These are phyloP conservation scores for Sceloporus undulatus DNA, from an alignment of 2,113 vertebrate species.

Conservation along the genomic window DNA sequence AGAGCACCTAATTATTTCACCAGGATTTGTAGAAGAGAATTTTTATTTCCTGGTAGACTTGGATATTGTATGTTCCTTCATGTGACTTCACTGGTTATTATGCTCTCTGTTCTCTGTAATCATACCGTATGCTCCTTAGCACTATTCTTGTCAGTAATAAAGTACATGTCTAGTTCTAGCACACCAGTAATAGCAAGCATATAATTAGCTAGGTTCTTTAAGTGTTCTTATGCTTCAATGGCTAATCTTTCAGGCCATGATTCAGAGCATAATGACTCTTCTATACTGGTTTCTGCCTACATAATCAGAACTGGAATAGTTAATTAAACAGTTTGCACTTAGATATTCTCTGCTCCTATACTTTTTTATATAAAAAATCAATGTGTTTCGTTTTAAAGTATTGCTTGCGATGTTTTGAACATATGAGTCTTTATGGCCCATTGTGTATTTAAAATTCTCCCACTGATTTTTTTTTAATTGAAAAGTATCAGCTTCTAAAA, in stretches of 20 bases:
- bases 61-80: slow-evolving; percentile 17
- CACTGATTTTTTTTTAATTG: too few relatives aligned
- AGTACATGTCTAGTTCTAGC: slow-evolving; percentile 54
- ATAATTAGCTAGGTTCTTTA: slow-evolving; percentile 57
- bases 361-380: neutral
- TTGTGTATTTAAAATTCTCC: too few relatives aligned
- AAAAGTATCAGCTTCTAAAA: too few relatives aligned
- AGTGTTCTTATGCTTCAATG: slow-evolving; percentile 50
- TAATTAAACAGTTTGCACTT: slow-evolving; percentile 24
- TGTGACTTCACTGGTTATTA: neutral
- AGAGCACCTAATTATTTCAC: neutral
- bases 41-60: neutral
- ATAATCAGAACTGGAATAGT: slow-evolving; percentile 43
- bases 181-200: slow-evolving; percentile 40
- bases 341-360: neutral
- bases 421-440: neutral
- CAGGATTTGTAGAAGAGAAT: neutral
- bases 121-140: slow-evolving; percentile 29
- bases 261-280: slow-evolving; percentile 54
- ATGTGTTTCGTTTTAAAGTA: neutral
- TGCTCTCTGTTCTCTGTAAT: slow-evolving; percentile 3
- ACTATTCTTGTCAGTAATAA: slow-evolving; percentile 45
- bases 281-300: slow-evolving; percentile 45
- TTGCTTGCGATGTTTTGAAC: neutral
- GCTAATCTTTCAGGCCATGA: slow-evolving; percentile 63